These are phyloP conservation scores for Drosophila mimetica DNA, from an alignment of 2,888 invertebrate species.

Conservation along the genomic window DNA sequence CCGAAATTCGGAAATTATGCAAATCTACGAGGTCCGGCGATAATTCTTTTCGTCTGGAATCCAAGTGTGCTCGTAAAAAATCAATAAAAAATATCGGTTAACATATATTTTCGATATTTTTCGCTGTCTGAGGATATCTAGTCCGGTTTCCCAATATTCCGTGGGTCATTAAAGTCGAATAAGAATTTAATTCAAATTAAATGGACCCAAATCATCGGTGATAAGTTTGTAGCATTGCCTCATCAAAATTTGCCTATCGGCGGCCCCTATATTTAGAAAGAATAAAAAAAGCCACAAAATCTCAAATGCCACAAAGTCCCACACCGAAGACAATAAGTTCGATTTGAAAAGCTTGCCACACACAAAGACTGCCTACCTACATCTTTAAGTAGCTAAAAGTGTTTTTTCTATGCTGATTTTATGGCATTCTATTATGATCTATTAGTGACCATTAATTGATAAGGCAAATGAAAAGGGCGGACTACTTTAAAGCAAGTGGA, in stretches of 20 bases:
- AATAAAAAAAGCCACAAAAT: slow-evolving; percentile 38
- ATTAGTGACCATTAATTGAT: slow-evolving; percentile 70
- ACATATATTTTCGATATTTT: slow-evolving; percentile 34
- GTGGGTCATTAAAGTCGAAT: slow-evolving; percentile 62
- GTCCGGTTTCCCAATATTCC: slow-evolving; percentile 40
- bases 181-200: slow-evolving; percentile 70
- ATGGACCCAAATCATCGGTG: slow-evolving; percentile 52
- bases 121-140: slow-evolving; percentile 8
- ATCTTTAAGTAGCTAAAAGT: slow-evolving; percentile 50
- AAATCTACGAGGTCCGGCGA: slow-evolving; percentile 48
- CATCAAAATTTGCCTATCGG: slow-evolving; percentile 65
- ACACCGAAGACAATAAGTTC: slow-evolving; percentile 43
- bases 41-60: slow-evolving; percentile 51
- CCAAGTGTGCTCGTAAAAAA: slow-evolving; percentile 63
- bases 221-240: slow-evolving; percentile 40
- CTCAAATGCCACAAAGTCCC: slow-evolving; percentile 10
- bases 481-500: slow-evolving; percentile 18
- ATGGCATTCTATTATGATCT: slow-evolving; percentile 67
- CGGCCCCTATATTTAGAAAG: slow-evolving; percentile 22
- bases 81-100: slow-evolving; percentile 49
- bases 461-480: slow-evolving; percentile 45
- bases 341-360: slow-evolving; percentile 24
- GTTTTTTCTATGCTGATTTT: slow-evolving; percentile 48
- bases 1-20: slow-evolving; percentile 53
- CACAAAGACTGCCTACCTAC: slow-evolving; percentile 40